Evolutionary conservation across 2,888 invertebrate genomes (phyloP).

Genomic region (Athrips mouffetella): DNA sequence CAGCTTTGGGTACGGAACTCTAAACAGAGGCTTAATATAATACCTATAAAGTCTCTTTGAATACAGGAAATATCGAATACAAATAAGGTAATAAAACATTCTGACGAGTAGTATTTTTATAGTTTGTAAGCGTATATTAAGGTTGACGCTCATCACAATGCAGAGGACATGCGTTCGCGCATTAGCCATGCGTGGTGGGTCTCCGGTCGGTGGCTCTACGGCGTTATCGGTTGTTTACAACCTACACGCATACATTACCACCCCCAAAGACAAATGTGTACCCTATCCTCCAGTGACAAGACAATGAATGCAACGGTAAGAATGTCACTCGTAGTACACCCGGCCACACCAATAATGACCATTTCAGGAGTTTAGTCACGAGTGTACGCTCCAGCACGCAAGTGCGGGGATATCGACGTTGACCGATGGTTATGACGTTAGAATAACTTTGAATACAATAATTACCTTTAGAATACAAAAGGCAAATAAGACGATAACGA

Average conservation of each 20-base stretch:
- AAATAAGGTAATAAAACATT: conserved; percentile 57
- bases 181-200: conserved; percentile 66
- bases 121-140: conserved; percentile 49
- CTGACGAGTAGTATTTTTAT: conserved; percentile 55
- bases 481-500: conserved; percentile 47
- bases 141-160: conserved; percentile 62
- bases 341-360: conserved; percentile 63
- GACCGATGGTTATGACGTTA: conserved; percentile 72
- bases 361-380: conserved; percentile 74
- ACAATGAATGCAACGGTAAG: conserved; percentile 20
- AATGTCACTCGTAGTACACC: conserved; percentile 24
- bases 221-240: conserved; percentile 68
- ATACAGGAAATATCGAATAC: conserved; percentile 56
- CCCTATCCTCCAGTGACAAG: conserved; percentile 46
- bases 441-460: conserved; percentile 75
- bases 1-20: no score
- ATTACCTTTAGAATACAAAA: conserved; percentile 68
- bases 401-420: conserved; percentile 54
- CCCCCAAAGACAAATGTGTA: conserved; percentile 45
- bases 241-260: conserved; percentile 44
- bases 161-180: conserved; percentile 52
- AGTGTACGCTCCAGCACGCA: conserved; percentile 49
- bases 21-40: not conserved
- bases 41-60: not conserved
- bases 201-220: conserved; percentile 45